These are phyloP conservation scores for Alloplasta piceator DNA, from an alignment of 2,888 invertebrate species.

Conservation along the genomic window DNA sequence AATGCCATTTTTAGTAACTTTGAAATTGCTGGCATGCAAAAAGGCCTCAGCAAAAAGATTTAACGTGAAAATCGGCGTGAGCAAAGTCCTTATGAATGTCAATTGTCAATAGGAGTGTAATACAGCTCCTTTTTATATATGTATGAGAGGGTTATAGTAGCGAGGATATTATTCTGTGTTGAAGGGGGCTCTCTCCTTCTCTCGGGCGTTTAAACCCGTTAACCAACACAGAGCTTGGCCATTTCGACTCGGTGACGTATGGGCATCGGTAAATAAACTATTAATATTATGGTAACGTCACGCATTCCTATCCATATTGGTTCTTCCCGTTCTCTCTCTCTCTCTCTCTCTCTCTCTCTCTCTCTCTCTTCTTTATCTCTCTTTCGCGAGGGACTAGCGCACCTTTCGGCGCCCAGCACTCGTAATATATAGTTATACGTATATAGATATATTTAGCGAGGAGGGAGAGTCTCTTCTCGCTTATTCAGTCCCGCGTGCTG, in stretches of 20 bases:
- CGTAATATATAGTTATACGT: conserved; percentile 41
- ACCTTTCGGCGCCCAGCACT: conserved; percentile 75
- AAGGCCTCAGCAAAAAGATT: no score
- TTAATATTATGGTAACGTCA: conserved; percentile 83
- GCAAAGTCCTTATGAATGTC: no score
- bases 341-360: no score
- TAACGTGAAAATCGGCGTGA: no score
- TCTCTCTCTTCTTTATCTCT: no score
- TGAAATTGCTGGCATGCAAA: no score
- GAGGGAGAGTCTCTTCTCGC: conserved; percentile 19
- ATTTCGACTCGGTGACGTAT: conserved; percentile 79
- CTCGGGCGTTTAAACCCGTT: conserved; percentile 53
- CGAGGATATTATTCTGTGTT: conserved; percentile 7
- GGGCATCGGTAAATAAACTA: conserved; percentile 83
- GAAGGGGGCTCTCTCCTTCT: conserved; percentile 36
- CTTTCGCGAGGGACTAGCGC: conserved; percentile 68
- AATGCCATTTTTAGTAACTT: no score
- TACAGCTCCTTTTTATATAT: background rate
- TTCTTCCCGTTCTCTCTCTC: conserved; percentile 60
- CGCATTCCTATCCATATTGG: conserved; percentile 84
- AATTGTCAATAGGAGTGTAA: no score
- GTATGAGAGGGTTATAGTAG: conserved; percentile 38
- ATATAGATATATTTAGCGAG: background rate
- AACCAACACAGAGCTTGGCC: conserved; percentile 58
- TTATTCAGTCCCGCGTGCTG: conserved; percentile 40